These are phyloP conservation scores for Naja naja DNA, from an alignment of 2,113 vertebrate genomes.

Conservation along the genomic window DNA sequence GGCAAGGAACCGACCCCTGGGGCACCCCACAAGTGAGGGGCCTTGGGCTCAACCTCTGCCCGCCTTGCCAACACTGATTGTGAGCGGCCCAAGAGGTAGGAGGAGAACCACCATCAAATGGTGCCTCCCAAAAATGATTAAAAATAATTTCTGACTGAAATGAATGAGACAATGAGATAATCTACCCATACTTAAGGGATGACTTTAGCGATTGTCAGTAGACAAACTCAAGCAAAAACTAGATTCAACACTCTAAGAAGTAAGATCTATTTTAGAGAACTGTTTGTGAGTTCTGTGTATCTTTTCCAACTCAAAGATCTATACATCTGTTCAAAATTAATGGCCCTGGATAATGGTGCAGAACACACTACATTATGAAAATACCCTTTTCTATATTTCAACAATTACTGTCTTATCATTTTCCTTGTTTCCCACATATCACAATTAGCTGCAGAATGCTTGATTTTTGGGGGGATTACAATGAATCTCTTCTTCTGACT, in stretches of 20 bases:
- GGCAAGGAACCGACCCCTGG: no score
- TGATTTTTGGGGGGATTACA: not conserved
- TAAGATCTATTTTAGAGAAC: not conserved
- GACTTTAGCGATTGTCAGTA: conserved; percentile 7
- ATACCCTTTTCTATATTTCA: not conserved
- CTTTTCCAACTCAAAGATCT: not conserved
- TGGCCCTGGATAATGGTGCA: not conserved
- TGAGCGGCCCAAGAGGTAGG: no score
- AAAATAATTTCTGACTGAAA: not conserved
- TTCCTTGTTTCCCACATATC: not conserved
- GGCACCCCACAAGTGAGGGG: no score
- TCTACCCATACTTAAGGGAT: conserved; percentile 10
- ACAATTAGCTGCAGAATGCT: not conserved
- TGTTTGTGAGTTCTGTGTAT: not conserved
- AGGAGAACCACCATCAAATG: no score
- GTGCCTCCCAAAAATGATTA: no score
- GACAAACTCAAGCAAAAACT: conserved; percentile 8
- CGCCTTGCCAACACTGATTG: no score
- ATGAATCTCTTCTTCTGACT: not conserved
- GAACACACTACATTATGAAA: not conserved
- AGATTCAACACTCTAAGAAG: not conserved
- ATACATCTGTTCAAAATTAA: conserved; percentile 1
- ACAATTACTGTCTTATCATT: not conserved
- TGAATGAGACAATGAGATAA: conserved; percentile 29
- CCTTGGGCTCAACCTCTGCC: no score